phyloP scores from a whole-genome alignment of 2,797 vertebrate genomes.

The Prionace glauca region DNA sequence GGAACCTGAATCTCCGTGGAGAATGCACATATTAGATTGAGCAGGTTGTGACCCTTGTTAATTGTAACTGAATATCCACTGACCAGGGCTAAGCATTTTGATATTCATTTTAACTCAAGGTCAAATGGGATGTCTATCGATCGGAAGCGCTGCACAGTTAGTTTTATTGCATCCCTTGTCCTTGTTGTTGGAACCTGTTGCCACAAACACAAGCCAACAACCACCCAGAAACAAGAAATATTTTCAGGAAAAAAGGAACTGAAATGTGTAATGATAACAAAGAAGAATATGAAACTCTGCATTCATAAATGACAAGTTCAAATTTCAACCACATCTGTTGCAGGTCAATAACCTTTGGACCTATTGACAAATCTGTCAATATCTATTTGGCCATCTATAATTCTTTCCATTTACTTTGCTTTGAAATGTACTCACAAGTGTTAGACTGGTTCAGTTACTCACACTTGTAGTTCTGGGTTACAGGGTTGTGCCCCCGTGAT shows the following conservation, averaged over 20 bases:
- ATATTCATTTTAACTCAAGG: conserved; percentile 61
- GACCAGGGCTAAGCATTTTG: conserved; percentile 57
- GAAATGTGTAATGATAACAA: background rate
- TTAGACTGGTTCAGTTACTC: background rate
- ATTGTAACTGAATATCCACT: conserved; percentile 68
- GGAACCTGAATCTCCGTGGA: conserved; percentile 55
- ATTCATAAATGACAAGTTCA: background rate
- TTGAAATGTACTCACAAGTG: background rate
- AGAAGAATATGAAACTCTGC: background rate
- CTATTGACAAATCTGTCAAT: conserved; percentile 2
- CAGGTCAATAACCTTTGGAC: background rate
- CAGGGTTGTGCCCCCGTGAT: background rate
- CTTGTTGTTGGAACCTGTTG: background rate
- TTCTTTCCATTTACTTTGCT: background rate
- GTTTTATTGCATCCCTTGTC: conserved; percentile 42
- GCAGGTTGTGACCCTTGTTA: conserved; percentile 54
- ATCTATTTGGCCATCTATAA: background rate
- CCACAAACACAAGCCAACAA: background rate
- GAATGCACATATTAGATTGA: conserved; percentile 33
- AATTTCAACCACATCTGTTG: conserved; percentile 12
- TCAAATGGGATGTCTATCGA: conserved; percentile 59
- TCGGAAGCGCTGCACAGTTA: conserved; percentile 48
- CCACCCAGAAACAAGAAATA: background rate
- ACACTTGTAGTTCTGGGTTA: background rate
- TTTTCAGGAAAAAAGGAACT: background rate